Evolutionary conservation across 2,113 vertebrate genomes (phyloP).

Genomic region (Ptychochromis oligacanthus): DNA sequence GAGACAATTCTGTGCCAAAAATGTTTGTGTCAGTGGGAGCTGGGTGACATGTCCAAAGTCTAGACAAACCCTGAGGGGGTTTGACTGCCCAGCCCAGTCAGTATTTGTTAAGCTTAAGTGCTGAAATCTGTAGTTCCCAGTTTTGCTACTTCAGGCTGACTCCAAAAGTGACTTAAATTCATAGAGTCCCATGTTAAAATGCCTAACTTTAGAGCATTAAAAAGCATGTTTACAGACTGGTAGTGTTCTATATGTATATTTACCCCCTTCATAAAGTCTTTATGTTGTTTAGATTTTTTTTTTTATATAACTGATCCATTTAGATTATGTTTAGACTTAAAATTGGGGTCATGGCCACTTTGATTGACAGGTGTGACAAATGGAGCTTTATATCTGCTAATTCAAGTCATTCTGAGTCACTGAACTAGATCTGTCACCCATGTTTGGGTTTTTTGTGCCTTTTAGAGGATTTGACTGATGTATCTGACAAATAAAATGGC

Average conservation of each 20-base stretch:
- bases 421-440: accelerated
- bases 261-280: not conserved
- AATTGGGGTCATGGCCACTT: not conserved
- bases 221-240: not conserved
- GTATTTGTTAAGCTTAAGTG: not conserved
- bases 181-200: too few species aligned
- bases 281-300: not conserved
- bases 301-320: too few species aligned
- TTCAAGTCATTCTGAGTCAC: too few species aligned
- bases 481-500: not conserved
- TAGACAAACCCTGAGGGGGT: not conserved
- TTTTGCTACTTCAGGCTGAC: too few species aligned
- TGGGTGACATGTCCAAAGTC: conserved; percentile 22
- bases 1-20: conserved; percentile 3
- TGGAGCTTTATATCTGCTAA: too few species aligned
- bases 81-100: not conserved
- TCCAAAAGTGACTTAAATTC: not conserved
- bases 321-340: too few species aligned
- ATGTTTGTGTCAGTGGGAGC: conserved; percentile 8
- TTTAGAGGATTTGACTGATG: not conserved
- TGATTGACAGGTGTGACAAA: not conserved
- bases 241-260: not conserved
- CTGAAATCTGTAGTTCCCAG: not conserved
- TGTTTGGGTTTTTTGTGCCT: not conserved
- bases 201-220: not conserved